These are phyloP conservation scores for Ispidina lecontei DNA, from an alignment of 2,797 vertebrate genomes.

Conservation along the genomic window DNA sequence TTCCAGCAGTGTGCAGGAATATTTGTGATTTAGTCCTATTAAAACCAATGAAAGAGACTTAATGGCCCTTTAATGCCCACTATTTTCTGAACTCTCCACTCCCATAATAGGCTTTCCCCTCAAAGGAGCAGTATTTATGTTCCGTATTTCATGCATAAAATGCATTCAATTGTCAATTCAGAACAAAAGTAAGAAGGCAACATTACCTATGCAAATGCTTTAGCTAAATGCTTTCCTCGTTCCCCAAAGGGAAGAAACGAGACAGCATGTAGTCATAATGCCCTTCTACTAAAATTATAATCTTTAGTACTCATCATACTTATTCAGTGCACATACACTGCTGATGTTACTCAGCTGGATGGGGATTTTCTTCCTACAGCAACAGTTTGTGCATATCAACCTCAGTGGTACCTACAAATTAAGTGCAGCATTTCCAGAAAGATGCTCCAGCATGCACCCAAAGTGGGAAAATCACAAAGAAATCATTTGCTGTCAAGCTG, in stretches of 20 bases:
- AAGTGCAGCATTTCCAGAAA: neutral
- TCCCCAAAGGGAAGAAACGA: neutral
- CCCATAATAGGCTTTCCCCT: neutral
- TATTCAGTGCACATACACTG: neutral
- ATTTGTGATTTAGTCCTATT: neutral
- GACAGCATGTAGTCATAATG: neutral
- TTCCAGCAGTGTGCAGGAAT: neutral
- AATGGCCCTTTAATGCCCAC: slow-evolving; percentile 6
- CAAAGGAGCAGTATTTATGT: neutral
- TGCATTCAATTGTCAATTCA: neutral
- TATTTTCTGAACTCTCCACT: neutral
- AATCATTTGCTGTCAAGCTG: neutral
- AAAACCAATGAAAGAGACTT: neutral
- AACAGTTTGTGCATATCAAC: neutral
- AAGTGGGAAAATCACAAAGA: neutral
- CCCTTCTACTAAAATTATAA: neutral
- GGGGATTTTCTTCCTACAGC: neutral
- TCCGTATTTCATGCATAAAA: slow-evolving; percentile 17
- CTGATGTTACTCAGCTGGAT: neutral
- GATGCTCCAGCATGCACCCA: neutral
- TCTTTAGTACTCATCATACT: neutral
- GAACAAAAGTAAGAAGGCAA: neutral
- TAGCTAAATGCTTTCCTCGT: slow-evolving; percentile 27
- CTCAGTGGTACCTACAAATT: neutral
- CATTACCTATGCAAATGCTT: neutral